Evolutionary conservation across 2,113 vertebrate species (phyloP), one percentile per base, ranked within the genome.

Genomic region (Recurvirostra avosetta): DNA sequence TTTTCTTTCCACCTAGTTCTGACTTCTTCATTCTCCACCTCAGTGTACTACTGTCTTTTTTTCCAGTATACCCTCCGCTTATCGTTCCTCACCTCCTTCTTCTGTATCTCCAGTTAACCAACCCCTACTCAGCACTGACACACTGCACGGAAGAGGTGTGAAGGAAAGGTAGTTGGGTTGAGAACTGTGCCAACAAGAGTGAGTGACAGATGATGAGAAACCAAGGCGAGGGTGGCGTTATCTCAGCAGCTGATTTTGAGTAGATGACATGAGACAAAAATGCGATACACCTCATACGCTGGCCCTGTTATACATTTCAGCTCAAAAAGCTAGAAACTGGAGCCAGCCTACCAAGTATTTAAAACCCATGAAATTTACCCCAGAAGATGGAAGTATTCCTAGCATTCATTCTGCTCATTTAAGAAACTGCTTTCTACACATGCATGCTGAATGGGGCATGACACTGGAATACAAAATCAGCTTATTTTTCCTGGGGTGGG

Each of bases 171-270:
- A n/a, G 29, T 2, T 81, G 52, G 49, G 26, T 52, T 71, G 22
- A 75, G 73, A 86, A 49, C 19, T 71, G 7, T 32, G 65, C 29
- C 40, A 91, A 29, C 32, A 43, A 0, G 0, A 61, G 26, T 25
- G 32, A 83, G 7, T 11, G 58, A 38, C 19, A 34, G 50, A 68
- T 40, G 68, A n/a, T 34, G 23, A 84, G n/a, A 83, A 67, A 86
- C 18, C 38, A 43, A 63, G 25, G 26, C 0, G 0, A 71, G 25
- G 14, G 11, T 56, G 52, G 43, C 8, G 5, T 56, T 56, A 67
- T 15, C 36, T 75, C 61, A 91, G 63, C 21, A 75, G 52, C 15
- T 74, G n/a, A 78, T 63, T 81, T 49, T 34, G 34, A 81, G 43
- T 14, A 74, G 56, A 38, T 26, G 59, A 67, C 14, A 43, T 6